These are phyloP conservation scores for Gobio gobio DNA, from an alignment of 2,113 vertebrate species.

Conservation along the genomic window DNA sequence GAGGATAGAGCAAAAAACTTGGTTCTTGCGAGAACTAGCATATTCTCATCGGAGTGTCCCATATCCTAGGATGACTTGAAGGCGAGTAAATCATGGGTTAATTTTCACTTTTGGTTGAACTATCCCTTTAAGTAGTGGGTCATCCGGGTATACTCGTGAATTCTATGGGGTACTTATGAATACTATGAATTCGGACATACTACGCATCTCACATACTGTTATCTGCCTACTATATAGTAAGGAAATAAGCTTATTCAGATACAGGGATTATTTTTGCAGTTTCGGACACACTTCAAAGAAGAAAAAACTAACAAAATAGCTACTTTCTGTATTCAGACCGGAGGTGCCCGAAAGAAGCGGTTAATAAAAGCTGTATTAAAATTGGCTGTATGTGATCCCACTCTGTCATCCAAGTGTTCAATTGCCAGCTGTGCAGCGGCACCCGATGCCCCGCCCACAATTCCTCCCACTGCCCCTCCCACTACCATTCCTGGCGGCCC, in stretches of 20 bases:
- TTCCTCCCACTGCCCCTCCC: slow-evolving; percentile 72
- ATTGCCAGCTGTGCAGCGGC: slow-evolving; percentile 74
- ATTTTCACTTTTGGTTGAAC: too few relatives aligned
- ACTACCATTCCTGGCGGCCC: slow-evolving; percentile 70
- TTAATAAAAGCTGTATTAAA: slow-evolving; percentile 78
- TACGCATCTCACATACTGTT: background rate
- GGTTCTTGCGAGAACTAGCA: too few relatives aligned
- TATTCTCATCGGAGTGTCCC: too few relatives aligned
- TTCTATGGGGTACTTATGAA: background rate
- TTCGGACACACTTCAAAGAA: background rate
- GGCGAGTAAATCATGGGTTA: too few relatives aligned
- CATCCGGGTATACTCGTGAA: too few relatives aligned
- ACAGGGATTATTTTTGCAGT: too few relatives aligned
- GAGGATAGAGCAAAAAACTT: too few relatives aligned
- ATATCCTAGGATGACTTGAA: too few relatives aligned
- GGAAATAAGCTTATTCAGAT: too few relatives aligned
- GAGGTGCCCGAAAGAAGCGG: slow-evolving; percentile 68
- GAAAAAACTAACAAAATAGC: background rate
- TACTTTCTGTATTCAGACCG: slow-evolving; percentile 12
- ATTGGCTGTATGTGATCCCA: slow-evolving; percentile 65
- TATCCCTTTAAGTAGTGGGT: background rate
- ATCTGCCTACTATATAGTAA: background rate
- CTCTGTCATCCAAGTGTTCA: slow-evolving; percentile 71
- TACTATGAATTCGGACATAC: background rate
- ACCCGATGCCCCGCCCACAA: slow-evolving; percentile 70